Conservation (phyloP, 2,113 vertebrate species). For the Phalacrocorax brasilianus region DNA sequence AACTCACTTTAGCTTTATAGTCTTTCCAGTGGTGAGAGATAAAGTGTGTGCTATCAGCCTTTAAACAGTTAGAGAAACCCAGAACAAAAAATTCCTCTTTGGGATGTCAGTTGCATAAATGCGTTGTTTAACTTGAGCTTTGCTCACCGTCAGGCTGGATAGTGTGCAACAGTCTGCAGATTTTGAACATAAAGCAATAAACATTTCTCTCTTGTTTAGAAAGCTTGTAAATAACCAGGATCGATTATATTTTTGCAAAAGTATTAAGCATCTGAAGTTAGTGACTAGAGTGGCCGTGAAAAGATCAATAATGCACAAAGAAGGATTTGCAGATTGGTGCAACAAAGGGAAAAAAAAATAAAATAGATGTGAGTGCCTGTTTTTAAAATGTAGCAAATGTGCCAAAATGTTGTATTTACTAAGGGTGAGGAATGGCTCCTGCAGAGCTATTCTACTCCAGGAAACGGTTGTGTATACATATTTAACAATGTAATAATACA, state of each 20-base stretch:
- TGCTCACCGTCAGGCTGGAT: neutral
- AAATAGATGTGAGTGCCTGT: neutral
- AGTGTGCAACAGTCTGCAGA: neutral
- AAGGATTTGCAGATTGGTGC: neutral
- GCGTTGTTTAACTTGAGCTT: neutral
- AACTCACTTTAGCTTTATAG: conserved; percentile 28
- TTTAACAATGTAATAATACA: conserved; percentile 38
- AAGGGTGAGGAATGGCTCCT: neutral
- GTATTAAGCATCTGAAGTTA: neutral
- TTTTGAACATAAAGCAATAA: neutral
- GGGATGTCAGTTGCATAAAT: neutral
- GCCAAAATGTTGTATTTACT: neutral
- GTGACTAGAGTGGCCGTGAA: neutral
- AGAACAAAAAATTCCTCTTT: neutral
- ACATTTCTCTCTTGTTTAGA: neutral
- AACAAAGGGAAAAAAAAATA: neutral
- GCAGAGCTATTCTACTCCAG: neutral
- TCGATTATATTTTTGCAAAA: neutral
- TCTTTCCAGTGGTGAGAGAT: neutral
- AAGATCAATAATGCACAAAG: neutral
- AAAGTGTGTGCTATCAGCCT: neutral
- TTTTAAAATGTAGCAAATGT: neutral
- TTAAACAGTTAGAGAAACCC: neutral
- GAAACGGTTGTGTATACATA: neutral
- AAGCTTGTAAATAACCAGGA: neutral